Conservation (phyloP, 2,113 vertebrate genomes). For the Psittacus erithacus region DNA sequence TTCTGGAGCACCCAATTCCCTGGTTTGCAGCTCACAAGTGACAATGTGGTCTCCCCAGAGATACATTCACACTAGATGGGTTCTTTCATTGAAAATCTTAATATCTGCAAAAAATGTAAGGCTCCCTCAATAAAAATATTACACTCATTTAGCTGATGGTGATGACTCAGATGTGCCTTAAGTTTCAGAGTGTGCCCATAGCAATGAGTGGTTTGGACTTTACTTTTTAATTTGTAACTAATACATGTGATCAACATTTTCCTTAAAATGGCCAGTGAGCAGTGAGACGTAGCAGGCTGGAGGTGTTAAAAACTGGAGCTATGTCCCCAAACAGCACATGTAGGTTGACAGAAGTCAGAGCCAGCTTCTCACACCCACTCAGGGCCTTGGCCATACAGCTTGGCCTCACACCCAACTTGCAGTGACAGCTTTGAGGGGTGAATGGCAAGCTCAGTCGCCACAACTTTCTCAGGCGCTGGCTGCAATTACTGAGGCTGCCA, state of each 20-base stretch:
- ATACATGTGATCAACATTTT: background rate
- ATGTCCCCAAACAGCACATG: background rate
- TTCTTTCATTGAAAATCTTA: background rate
- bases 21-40: background rate
- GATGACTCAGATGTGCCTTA: background rate
- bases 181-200: background rate
- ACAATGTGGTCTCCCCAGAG: background rate
- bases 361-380: constrained; percentile 14
- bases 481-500: background rate
- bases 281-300: background rate
- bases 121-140: background rate
- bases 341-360: background rate
- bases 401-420: background rate
- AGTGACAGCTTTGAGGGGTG: background rate
- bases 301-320: background rate
- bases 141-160: background rate
- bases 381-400: background rate
- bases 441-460: fast-evolving
- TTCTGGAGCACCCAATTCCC: background rate
- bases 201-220: background rate
- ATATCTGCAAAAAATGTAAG: background rate
- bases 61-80: background rate
- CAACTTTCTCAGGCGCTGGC: background rate
- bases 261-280: background rate
- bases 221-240: constrained; percentile 22